Conservation (phyloP, 2,888 invertebrate genomes). For the Sminthurinus aureus region DNA sequence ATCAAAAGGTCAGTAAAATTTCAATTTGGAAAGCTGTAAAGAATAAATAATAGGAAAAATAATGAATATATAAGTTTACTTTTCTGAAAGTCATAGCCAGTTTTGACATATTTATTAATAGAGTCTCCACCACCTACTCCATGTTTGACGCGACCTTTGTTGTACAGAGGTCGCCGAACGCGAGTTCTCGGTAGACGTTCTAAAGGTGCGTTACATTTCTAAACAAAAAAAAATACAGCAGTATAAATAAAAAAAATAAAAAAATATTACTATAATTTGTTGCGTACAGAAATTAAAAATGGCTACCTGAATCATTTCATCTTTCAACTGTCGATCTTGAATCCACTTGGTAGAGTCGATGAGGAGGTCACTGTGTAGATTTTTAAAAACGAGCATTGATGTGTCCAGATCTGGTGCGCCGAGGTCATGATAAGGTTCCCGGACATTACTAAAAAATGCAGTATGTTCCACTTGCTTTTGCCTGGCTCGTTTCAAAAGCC, state of each 20-base stretch:
- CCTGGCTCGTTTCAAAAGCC: constrained; percentile 35
- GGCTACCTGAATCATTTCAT: constrained; percentile 48
- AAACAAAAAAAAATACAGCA: background rate
- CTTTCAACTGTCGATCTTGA: constrained; percentile 40
- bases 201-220: constrained; percentile 54
- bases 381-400: constrained; percentile 50
- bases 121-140: constrained; percentile 49
- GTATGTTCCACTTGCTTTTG: constrained; percentile 39
- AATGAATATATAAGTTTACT: no score
- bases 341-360: constrained; percentile 52
- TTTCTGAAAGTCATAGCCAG: constrained; percentile 51
- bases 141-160: constrained; percentile 46
- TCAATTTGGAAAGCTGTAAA: no score
- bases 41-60: no score
- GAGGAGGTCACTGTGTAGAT: constrained; percentile 53
- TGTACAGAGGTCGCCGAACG: constrained; percentile 45
- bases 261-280: background rate
- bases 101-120: constrained; percentile 50
- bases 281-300: background rate
- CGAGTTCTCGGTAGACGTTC: constrained; percentile 45
- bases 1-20: background rate
- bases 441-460: constrained; percentile 43
- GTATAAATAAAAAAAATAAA: background rate
- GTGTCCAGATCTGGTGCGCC: constrained; percentile 49
- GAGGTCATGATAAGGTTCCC: constrained; percentile 39